phyloP scores from a whole-genome alignment of 2,113 vertebrate genomes.

The Uria lomvia region DNA sequence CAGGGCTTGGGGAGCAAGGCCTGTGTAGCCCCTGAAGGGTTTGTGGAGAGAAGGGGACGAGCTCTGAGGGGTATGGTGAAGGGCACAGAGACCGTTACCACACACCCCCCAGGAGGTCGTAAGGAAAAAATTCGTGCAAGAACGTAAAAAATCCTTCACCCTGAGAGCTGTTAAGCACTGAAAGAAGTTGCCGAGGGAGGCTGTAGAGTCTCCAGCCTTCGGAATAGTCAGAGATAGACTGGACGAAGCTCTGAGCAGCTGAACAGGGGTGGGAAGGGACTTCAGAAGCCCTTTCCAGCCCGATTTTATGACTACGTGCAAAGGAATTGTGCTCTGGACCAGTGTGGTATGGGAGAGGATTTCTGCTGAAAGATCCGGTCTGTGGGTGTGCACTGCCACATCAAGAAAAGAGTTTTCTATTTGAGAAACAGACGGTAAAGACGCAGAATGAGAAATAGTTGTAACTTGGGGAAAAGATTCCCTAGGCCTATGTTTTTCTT shows the following conservation, averaged over 20 bases:
- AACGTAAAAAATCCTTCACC: background rate
- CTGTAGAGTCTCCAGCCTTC: background rate
- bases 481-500: background rate
- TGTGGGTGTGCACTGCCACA: background rate
- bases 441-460: background rate
- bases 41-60: background rate
- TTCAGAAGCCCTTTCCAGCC: background rate
- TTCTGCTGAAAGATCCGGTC: background rate
- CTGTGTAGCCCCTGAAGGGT: rapidly evolving
- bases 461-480: background rate
- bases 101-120: background rate
- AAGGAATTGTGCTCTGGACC: background rate
- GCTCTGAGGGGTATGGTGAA: rapidly evolving
- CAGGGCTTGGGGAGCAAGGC: background rate
- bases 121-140: background rate
- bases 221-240: rapidly evolving
- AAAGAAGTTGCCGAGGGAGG: background rate
- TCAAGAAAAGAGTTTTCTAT: background rate
- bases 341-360: background rate
- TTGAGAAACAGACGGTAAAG: background rate
- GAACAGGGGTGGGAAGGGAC: background rate
- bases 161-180: background rate
- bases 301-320: rapidly evolving
- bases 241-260: background rate
- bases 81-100: too few relatives aligned